A percentile compares a stretch with the other conserved stretches of the same genome.
Evolutionary conservation across 2,797 vertebrate species (phyloP).

Genomic region (Chromis chromis): DNA sequence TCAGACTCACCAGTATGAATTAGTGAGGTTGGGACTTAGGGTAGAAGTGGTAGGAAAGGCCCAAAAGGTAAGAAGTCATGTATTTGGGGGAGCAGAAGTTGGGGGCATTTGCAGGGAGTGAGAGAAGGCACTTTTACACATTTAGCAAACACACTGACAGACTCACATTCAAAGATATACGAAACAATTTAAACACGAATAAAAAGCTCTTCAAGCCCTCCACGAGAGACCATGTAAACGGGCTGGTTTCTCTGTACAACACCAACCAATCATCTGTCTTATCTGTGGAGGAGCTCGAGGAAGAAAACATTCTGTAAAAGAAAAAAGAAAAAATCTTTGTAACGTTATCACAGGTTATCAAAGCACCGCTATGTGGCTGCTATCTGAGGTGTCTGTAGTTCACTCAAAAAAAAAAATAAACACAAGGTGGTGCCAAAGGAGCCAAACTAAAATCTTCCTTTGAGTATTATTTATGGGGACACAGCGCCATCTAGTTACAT

Average conservation of each 20-base stretch:
- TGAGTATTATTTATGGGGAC: neutral
- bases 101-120: conserved; percentile 33
- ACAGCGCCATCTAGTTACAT: conserved; percentile 40
- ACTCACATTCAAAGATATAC: conserved; percentile 26
- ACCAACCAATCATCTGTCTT: conserved; percentile 86
- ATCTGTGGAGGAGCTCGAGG: conserved; percentile 33
- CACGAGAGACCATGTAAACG: conserved; percentile 88
- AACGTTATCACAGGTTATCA: conserved; percentile 31
- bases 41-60: neutral
- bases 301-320: conserved; percentile 3
- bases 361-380: conserved; percentile 66
- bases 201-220: conserved; percentile 42
- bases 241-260: conserved; percentile 98
- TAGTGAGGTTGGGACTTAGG: conserved; percentile 4
- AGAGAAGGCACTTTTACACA: conserved; percentile 84
- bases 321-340: conserved; percentile 29
- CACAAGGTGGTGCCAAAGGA: conserved; percentile 73
- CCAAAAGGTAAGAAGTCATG: neutral
- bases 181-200: conserved; percentile 1
- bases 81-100: neutral
- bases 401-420: conserved; percentile 71
- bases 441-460: neutral
- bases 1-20: conserved; percentile 13
- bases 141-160: conserved; percentile 58
- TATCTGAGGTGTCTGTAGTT: conserved; percentile 82